Conservation (phyloP, 2,113 vertebrate species). For the Pteruthius melanotis region DNA sequence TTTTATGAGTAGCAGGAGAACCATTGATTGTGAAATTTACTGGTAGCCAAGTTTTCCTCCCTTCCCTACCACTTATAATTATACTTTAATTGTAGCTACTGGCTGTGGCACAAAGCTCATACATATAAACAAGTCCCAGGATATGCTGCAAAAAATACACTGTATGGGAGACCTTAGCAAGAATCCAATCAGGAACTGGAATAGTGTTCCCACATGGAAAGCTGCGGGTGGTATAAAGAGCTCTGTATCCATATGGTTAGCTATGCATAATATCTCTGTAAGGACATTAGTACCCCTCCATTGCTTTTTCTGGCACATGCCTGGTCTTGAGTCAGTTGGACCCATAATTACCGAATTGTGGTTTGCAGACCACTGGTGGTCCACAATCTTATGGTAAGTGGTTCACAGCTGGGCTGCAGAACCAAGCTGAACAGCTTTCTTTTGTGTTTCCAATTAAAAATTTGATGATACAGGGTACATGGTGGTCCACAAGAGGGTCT, state of each 20-base stretch:
- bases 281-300: neutral
- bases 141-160: constrained; percentile 25
- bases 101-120: constrained; percentile 37
- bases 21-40: constrained; percentile 43
- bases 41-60: constrained; percentile 52
- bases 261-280: neutral
- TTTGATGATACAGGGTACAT: neutral
- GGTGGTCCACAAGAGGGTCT: constrained; percentile 20
- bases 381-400: neutral
- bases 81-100: constrained; percentile 59
- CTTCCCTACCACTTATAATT: constrained; percentile 45
- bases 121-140: constrained; percentile 40
- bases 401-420: constrained; percentile 39
- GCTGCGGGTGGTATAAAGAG: constrained; percentile 35
- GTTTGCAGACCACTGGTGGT: constrained; percentile 51
- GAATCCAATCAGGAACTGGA: constrained; percentile 38
- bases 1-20: constrained; percentile 44
- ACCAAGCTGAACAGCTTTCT: neutral
- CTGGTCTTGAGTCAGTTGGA: constrained; percentile 2
- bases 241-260: neutral
- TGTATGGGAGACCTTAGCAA: constrained; percentile 19
- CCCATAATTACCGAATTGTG: neutral
- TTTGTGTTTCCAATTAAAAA: neutral
- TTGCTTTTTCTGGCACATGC: constrained; percentile 38
- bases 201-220: constrained; percentile 3